phyloP scores from a whole-genome alignment of 2,113 vertebrate species.

The Ameiurus melas region DNA sequence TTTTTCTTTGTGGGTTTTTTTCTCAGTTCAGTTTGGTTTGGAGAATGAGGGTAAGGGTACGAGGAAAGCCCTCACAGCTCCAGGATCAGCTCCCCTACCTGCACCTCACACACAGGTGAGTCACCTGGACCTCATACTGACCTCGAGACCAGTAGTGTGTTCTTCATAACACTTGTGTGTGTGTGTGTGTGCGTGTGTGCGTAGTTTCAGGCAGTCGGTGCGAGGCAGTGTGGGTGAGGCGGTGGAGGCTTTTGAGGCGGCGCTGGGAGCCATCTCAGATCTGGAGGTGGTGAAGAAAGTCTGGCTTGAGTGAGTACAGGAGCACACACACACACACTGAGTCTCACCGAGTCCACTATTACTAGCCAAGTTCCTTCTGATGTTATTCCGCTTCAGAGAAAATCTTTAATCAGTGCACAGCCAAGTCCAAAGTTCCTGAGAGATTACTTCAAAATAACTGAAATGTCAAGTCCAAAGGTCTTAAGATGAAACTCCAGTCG shows the following conservation, averaged over 20 bases:
- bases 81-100: constrained; percentile 84
- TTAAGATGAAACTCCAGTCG: too few species aligned
- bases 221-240: constrained; percentile 76
- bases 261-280: constrained; percentile 81
- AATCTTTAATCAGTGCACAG: too few species aligned
- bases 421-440: too few species aligned
- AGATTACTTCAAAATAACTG: too few species aligned
- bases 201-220: constrained; percentile 88
- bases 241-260: constrained; percentile 88
- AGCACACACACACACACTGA: neutral
- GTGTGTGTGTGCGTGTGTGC: neutral
- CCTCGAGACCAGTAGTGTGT: neutral
- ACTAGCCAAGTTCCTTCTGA: too few species aligned
- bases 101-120: constrained; percentile 92
- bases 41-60: too few species aligned
- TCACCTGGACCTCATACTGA: neutral
- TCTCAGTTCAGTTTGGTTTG: neutral
- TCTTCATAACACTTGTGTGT: neutral
- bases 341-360: too few species aligned
- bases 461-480: too few species aligned
- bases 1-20: neutral
- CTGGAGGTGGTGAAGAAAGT: constrained; percentile 85
- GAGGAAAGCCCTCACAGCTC: constrained; percentile 70
- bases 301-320: constrained; percentile 91
- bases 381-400: too few species aligned